Evolutionary conservation across 1,140 invertebrate species (phyloP), one percentile per base, ranked within the genome.

Genomic region (Drosophila busckii): DNA sequence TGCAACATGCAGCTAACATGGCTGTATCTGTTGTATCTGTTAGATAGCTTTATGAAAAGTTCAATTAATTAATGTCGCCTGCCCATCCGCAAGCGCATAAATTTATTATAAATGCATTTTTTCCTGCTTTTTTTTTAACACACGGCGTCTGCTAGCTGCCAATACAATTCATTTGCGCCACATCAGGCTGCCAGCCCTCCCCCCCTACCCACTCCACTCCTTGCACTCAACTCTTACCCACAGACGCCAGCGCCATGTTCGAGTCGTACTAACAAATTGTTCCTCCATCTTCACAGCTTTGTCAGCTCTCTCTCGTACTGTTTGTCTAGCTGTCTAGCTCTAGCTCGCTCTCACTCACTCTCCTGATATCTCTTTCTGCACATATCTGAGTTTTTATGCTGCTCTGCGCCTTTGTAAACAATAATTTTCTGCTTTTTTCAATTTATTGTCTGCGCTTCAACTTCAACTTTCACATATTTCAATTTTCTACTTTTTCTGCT

Each of bases 91-190:
- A 56, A 8, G 37, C 31, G 40, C 75, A 71, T 80, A 41, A 80
- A 80, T 80, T 55, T 69, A 73, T 82, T 68, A 78, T 68, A 66
- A 44, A 68, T 73, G 50, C 66, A 62, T 28, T 55, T 40, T 29
- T 60, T 28, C 17, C 2, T 37, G 12, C 12, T 15, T 35, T 0
- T 16, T 32, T 37, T 44, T 45, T 38, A 15, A 35, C 35, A 41
- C 22, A 48, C 48, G 52, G 46, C 70, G 65, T 69, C 70, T 76
- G 70, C 70, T 66, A 69, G 64, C 70, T 76, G 70, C 70, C 70
- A 76, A 76, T 76, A 70, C 70, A 76, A 76, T 76, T 76, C 61
- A 76, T 76, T 76, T 76, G 66, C 71, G 60, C 70, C 70, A 56
- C 50, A 69, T 76, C 65, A 69, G 28, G 28, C 63, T 26, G 58